Percentiles rank a stretch among this genome's conserved stretches.
phyloP scores from a whole-genome alignment of 2,888 invertebrate genomes.

The Merodon equestris region DNA sequence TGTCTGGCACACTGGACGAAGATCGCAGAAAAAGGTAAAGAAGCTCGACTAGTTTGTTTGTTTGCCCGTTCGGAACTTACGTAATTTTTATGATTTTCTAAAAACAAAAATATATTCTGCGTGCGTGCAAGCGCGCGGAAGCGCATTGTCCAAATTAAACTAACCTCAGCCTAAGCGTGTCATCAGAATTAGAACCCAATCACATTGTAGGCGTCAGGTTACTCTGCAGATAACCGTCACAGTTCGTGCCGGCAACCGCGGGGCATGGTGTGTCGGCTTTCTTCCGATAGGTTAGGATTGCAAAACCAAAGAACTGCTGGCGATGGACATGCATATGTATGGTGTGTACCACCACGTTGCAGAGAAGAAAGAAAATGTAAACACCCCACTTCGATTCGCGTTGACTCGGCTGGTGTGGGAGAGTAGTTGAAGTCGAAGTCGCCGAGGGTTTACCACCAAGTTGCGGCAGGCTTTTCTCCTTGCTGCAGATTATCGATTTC shows the following conservation, averaged over 20 bases:
- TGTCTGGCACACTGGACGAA: slow-evolving; percentile 61
- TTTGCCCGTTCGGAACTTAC: slow-evolving; percentile 40
- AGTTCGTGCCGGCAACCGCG: slow-evolving; percentile 7
- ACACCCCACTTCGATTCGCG: not conserved
- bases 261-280: slow-evolving; percentile 48
- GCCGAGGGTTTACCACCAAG: too few relatives aligned
- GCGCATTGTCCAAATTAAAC: too few relatives aligned
- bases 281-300: slow-evolving; percentile 58
- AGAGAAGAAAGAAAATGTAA: not conserved
- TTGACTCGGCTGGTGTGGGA: too few relatives aligned
- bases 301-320: not conserved
- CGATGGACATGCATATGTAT: slow-evolving; percentile 16
- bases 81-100: slow-evolving; percentile 38
- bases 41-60: slow-evolving; percentile 13
- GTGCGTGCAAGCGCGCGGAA: too few relatives aligned
- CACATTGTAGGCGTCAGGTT: too few relatives aligned
- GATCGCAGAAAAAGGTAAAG: slow-evolving; percentile 65
- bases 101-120: slow-evolving; percentile 11
- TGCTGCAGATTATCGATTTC: slow-evolving; percentile 43
- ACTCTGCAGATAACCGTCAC: not conserved
- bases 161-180: not conserved
- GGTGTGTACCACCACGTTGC: slow-evolving; percentile 1
- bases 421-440: too few relatives aligned
- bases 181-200: too few relatives aligned
- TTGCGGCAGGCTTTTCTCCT: slow-evolving; percentile 10